Evolutionary conservation across 2,113 vertebrate genomes (phyloP), one percentile per base, ranked within the genome.

Genomic region (Prionailurus viverrinus): DNA sequence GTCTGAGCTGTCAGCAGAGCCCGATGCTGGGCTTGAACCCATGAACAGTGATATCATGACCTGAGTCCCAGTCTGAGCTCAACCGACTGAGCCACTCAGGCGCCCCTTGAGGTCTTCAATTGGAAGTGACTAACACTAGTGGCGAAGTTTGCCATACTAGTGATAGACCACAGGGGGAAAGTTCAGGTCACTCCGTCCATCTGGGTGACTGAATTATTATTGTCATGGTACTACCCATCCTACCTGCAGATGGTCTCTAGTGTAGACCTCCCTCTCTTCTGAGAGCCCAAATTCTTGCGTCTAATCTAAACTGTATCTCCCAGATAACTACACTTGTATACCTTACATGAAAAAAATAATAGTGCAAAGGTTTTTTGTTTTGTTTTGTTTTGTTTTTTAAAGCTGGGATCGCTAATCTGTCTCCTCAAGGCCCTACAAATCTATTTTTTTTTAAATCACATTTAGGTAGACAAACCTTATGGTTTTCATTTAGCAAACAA

Each of bases 151-250:
- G 61, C 2, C 18, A 71, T 55, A 2, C 15, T 41, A 3, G 0
- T 19, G 3, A 7, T 7, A 33, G 25, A 19, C 7, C 15, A 6
- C 31, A 1, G 1, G 8, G 23, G 12, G 12, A 7, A n/a, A 79
- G 10, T 13, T 3, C 33, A 74, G 13, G 33, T 13, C 1, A 8
- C 6, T 3, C 73, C 8, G 4, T 81, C 5, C 8, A 12, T 41
- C n/a, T 31, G 12, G 7, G 13, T 4, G 6, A 7, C 4, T 19
- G 1, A 3, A 19, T 48, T 11, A 33, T 4, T 33, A 15, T 33
- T 29, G 0, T 65, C 31, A 19, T 21, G 3, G 0, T 33, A 18
- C 5, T 11, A 4, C 5, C 16, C 45, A 3, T 10, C 15, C 3
- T 45, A 3, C 1, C 0, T 2, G 5, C 18, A n/a, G 29, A 13